These are phyloP conservation scores for Drosophila santomea DNA, from an alignment of 1,140 invertebrate species.

Conservation along the genomic window DNA sequence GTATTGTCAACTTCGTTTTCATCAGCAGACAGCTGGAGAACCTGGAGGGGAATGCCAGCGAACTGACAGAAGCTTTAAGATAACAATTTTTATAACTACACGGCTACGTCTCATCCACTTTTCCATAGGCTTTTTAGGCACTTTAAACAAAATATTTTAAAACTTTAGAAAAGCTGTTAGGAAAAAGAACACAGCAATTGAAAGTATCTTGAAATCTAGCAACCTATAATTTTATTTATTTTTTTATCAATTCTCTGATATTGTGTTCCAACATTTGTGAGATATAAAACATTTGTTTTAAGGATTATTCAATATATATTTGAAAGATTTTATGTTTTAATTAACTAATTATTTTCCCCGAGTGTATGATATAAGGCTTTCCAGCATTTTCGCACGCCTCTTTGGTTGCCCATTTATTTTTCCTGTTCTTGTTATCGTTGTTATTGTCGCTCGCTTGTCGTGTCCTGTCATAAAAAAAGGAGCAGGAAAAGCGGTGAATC, in stretches of 20 bases:
- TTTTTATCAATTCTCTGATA: too few relatives aligned
- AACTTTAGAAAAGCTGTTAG: too few relatives aligned
- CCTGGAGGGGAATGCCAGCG: slow-evolving; percentile 27
- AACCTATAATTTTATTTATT: too few relatives aligned
- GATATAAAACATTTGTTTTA: too few relatives aligned
- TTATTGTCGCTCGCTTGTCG: slow-evolving; percentile 54
- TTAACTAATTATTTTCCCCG: background rate
- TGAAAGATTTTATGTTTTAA: background rate
- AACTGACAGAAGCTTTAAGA: slow-evolving; percentile 79
- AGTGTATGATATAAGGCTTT: slow-evolving; percentile 27
- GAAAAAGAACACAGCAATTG: too few relatives aligned
- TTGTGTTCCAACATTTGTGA: too few relatives aligned
- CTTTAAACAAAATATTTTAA: background rate
- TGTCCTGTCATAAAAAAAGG: slow-evolving; percentile 60
- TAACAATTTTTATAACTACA: slow-evolving; percentile 79
- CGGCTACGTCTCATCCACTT: slow-evolving; percentile 44
- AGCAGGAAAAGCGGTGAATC: slow-evolving; percentile 23
- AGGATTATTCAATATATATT: background rate
- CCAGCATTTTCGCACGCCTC: slow-evolving; percentile 63
- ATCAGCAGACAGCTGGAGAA: slow-evolving; percentile 64
- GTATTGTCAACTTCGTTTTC: slow-evolving; percentile 81
- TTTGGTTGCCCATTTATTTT: slow-evolving; percentile 69
- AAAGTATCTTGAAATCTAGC: too few relatives aligned
- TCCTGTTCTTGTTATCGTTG: slow-evolving; percentile 44
- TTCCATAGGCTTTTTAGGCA: slow-evolving; percentile 17